Evolutionary conservation across 1,140 invertebrate species (phyloP).

Genomic region (Drosophila carrolli): DNA sequence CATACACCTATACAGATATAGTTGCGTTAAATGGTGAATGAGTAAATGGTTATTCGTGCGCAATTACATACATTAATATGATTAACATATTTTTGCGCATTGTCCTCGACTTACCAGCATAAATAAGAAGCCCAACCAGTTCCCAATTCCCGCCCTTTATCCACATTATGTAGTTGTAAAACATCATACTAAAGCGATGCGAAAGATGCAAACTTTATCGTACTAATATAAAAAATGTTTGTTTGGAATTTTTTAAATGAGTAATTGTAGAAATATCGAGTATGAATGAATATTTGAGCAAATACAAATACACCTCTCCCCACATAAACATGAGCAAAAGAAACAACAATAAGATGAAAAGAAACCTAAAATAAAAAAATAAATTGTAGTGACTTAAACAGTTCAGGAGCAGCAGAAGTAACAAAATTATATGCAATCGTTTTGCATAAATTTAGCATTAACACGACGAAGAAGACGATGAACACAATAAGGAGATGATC

Average conservation of each 20-base stretch:
- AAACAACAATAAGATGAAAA: conserved; percentile 23
- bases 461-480: conserved; percentile 25
- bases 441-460: conserved; percentile 70
- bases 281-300: conserved; percentile 69
- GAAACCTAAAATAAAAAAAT: conserved; percentile 29
- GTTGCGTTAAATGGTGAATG: conserved; percentile 64
- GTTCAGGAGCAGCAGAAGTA: conserved; percentile 37
- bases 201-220: conserved; percentile 65
- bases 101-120: conserved; percentile 45
- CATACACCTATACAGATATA: conserved; percentile 32
- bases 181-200: conserved; percentile 41
- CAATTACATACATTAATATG: conserved; percentile 78
- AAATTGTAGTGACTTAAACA: conserved; percentile 31
- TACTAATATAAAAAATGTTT: conserved; percentile 70
- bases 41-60: conserved; percentile 55
- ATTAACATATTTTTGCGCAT: conserved; percentile 78
- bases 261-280: conserved; percentile 75
- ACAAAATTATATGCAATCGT: conserved; percentile 64
- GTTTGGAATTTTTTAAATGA: conserved; percentile 77
- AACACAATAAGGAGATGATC: conserved; percentile 47
- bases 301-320: conserved; percentile 30
- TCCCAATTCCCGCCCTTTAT: conserved; percentile 14
- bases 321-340: conserved; percentile 24
- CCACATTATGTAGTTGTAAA: conserved; percentile 68
- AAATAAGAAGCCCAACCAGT: conserved; percentile 21